Evolutionary conservation across 1,140 invertebrate genomes (phyloP).

Genomic region (Parapsyche elsis): DNA sequence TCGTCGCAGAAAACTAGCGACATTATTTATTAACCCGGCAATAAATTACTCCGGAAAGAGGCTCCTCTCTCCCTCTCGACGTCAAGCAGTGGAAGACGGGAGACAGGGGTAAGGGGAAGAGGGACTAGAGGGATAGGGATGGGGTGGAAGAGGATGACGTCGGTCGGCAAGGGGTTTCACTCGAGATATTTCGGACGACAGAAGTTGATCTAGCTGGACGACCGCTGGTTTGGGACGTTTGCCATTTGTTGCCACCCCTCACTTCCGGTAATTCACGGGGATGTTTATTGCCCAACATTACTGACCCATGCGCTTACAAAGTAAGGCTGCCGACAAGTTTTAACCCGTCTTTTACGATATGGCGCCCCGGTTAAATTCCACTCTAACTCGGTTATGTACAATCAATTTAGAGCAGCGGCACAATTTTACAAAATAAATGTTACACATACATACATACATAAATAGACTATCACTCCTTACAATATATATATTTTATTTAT

Average conservation of each 20-base stretch:
- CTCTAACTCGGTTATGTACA: background rate
- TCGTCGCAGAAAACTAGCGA: constrained; percentile 38
- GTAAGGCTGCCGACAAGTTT: constrained; percentile 15
- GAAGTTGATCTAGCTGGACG: constrained; percentile 12
- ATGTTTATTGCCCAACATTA: constrained; percentile 36
- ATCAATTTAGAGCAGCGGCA: too few species aligned
- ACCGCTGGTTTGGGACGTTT: constrained; percentile 11
- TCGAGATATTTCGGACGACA: constrained; percentile 13
- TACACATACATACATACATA: too few species aligned
- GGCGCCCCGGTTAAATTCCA: background rate
- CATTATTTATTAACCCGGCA: constrained; percentile 51
- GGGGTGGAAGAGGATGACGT: background rate
- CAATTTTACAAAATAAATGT: too few species aligned
- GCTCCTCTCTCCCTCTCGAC: background rate
- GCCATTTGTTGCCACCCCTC: background rate
- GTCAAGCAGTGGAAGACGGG: too few species aligned
- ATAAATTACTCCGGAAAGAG: constrained; percentile 47
- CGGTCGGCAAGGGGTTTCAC: background rate
- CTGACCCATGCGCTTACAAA: constrained; percentile 13
- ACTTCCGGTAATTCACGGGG: constrained; percentile 2
- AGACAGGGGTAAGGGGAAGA: too few species aligned
- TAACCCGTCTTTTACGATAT: background rate
- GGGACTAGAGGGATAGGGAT: background rate
- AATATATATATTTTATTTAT: too few species aligned
- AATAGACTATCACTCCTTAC: too few species aligned